These are phyloP conservation scores for Chymomyza fuscimana DNA, from an alignment of 2,888 invertebrate species.

Conservation along the genomic window DNA sequence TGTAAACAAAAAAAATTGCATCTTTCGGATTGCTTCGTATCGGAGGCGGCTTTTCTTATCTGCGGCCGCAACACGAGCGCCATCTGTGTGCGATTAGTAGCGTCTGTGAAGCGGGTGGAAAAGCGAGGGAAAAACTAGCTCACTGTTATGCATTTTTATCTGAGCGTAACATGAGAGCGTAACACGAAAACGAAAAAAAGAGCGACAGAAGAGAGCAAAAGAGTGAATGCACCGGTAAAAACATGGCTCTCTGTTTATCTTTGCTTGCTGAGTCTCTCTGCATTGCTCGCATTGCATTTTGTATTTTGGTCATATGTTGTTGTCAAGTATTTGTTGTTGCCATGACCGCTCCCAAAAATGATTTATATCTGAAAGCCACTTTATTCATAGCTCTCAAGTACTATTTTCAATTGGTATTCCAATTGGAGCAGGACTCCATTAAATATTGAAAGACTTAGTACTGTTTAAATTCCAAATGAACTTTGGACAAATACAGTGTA, in stretches of 20 bases:
- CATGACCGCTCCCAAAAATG: conserved; percentile 61
- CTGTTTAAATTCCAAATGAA: not conserved
- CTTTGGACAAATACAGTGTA: too few species aligned
- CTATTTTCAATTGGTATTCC: not conserved
- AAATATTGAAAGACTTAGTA: not conserved
- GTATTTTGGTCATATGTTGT: conserved; percentile 18
- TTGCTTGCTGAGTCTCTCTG: conserved; percentile 19
- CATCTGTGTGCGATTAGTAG: conserved; percentile 46
- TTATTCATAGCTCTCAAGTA: not conserved
- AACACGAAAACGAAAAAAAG: too few species aligned
- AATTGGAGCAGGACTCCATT: not conserved
- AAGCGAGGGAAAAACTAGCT: conserved; percentile 22
- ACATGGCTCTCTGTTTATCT: conserved; percentile 62
- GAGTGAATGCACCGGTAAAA: not conserved
- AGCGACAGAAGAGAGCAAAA: not conserved
- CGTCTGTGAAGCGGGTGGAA: conserved; percentile 38
- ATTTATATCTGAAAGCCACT: not conserved
- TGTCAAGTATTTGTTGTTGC: conserved; percentile 24
- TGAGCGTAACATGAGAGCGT: conserved; percentile 10
- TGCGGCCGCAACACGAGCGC: conserved; percentile 39
- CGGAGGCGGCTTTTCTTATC: conserved; percentile 32
- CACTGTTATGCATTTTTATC: conserved; percentile 44
- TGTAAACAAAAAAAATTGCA: conserved; percentile 21
- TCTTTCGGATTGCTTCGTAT: not conserved
- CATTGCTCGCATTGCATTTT: conserved; percentile 41